phyloP scores from a whole-genome alignment of 2,113 vertebrate genomes.

The Hydrolagus affinis region DNA sequence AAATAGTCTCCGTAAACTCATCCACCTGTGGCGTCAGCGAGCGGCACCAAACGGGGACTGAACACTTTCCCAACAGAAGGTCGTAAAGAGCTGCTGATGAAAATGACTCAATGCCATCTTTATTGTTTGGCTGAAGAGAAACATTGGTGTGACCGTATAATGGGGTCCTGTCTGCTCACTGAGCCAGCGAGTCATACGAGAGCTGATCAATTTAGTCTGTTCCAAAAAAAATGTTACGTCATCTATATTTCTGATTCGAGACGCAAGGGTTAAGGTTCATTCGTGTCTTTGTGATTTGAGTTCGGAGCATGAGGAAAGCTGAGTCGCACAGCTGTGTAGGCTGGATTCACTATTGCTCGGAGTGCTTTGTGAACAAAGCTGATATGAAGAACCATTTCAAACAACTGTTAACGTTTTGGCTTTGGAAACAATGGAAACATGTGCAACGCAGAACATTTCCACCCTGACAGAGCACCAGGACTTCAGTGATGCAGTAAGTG shows the following conservation, averaged over 20 bases:
- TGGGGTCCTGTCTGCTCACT: too few species aligned
- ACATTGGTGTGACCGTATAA: too few species aligned
- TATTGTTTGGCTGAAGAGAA: too few species aligned
- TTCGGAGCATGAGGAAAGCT: not conserved
- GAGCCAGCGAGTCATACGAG: too few species aligned
- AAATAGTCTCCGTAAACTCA: too few species aligned
- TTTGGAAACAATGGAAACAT: conserved; percentile 1
- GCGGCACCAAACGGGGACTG: not conserved
- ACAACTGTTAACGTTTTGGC: not conserved
- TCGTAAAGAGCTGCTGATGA: too few species aligned
- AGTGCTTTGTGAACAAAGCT: not conserved
- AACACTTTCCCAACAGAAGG: not conserved
- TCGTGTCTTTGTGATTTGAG: not conserved
- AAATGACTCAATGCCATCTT: too few species aligned
- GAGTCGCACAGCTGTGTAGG: not conserved
- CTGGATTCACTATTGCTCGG: not conserved
- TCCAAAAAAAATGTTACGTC: not conserved
- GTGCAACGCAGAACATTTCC: not conserved
- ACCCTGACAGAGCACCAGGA: too few species aligned
- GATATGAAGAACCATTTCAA: not conserved
- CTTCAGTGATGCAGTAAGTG: not conserved
- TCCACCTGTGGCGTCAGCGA: not conserved
- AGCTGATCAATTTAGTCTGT: too few species aligned
- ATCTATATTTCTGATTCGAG: not conserved
- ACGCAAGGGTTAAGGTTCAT: not conserved